Conservation (phyloP, 2,797 vertebrate species). For the Lithobates sylvaticus region DNA sequence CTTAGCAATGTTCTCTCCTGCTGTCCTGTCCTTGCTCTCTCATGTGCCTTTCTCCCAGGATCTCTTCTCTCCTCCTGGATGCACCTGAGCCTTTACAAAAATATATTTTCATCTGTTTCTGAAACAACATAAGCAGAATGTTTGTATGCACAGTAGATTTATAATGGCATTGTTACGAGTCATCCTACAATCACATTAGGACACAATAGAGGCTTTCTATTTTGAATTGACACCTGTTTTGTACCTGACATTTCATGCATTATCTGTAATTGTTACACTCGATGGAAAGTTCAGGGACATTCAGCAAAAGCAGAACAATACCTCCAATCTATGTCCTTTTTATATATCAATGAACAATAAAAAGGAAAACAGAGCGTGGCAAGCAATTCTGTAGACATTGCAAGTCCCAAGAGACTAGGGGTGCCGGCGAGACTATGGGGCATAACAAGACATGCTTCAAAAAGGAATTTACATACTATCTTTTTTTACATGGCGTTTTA, state of each 20-base stretch:
- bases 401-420: slow-evolving; percentile 34
- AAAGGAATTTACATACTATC: slow-evolving; percentile 23
- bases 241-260: not conserved
- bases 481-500: slow-evolving; percentile 23
- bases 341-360: slow-evolving; percentile 29
- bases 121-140: too few species aligned
- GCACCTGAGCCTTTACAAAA: too few species aligned
- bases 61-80: too few species aligned
- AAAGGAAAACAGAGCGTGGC: slow-evolving; percentile 15
- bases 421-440: not conserved
- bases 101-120: too few species aligned
- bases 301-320: slow-evolving; percentile 15
- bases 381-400: slow-evolving; percentile 29
- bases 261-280: slow-evolving; percentile 28
- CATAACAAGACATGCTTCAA: slow-evolving; percentile 14
- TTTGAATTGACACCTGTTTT: not conserved
- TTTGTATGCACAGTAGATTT: too few species aligned
- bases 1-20: too few species aligned
- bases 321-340: slow-evolving; percentile 14
- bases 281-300: not conserved
- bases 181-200: not conserved
- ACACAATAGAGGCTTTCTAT: not conserved
- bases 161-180: too few species aligned
- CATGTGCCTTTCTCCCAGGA: too few species aligned
- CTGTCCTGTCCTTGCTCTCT: too few species aligned